A percentile compares a stretch with the other conserved stretches of the same genome.
Conservation (phyloP, 1,140 invertebrate species). For the Brachionus paranguensis region DNA sequence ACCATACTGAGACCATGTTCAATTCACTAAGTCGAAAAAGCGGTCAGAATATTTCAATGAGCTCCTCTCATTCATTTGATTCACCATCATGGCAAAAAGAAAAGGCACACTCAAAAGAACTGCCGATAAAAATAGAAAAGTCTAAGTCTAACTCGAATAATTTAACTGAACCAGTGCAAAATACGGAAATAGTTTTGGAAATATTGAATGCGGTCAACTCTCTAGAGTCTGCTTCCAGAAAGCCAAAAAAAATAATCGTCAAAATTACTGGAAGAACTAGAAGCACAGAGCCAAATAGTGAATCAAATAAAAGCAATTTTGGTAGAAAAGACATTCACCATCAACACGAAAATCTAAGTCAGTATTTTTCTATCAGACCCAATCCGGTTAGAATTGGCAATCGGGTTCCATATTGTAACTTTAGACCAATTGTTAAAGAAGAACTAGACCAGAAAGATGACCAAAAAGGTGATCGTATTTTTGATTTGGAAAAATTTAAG, state of each 20-base stretch:
- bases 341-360: not conserved
- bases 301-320: not conserved
- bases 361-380: not conserved
- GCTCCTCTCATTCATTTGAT: not conserved
- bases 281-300: not conserved
- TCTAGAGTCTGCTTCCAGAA: not conserved
- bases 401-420: not conserved
- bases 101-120: not conserved
- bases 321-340: not conserved
- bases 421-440: not conserved
- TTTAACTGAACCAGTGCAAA: not conserved
- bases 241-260: slow-evolving; percentile 17
- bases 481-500: slow-evolving; percentile 16
- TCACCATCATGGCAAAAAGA: not conserved
- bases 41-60: not conserved
- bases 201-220: not conserved
- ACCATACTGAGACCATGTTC: not conserved
- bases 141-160: not conserved
- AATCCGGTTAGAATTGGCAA: not conserved
- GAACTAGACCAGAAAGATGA: not conserved
- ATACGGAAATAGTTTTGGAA: slow-evolving; percentile 26
- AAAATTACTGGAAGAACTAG: slow-evolving; percentile 26
- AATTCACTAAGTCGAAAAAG: not conserved
- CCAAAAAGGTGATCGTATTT: not conserved
- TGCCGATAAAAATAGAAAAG: slow-evolving; percentile 1